Conservation (phyloP, 2,797 vertebrate genomes). For the Heterohyrax brucei region DNA sequence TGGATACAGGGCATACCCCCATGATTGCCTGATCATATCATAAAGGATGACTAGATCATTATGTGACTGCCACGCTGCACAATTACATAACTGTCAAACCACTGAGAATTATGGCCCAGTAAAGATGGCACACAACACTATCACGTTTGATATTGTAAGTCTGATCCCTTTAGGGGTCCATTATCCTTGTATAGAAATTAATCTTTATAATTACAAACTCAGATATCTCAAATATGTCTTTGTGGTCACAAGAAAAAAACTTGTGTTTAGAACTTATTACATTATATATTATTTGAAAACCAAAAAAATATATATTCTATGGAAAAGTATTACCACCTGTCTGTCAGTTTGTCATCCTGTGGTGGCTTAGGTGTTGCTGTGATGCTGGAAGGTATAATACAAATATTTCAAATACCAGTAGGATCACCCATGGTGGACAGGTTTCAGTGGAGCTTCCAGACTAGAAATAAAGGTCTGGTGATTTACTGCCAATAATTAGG, state of each 20-base stretch:
- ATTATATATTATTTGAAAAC: neutral
- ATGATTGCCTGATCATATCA: too few relatives aligned
- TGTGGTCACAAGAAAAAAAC: constrained; percentile 50
- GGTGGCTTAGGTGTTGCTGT: neutral
- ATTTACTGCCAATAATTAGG: neutral
- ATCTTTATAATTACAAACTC: constrained; percentile 14
- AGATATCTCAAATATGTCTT: constrained; percentile 33
- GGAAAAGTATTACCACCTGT: neutral
- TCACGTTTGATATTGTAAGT: neutral
- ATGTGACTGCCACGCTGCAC: too few relatives aligned
- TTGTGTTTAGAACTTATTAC: constrained; percentile 7
- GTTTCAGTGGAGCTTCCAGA: neutral
- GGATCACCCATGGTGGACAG: neutral
- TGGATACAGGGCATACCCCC: too few relatives aligned
- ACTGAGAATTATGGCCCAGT: too few relatives aligned
- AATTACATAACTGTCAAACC: too few relatives aligned
- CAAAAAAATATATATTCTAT: neutral
- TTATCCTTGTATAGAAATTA: constrained; percentile 39
- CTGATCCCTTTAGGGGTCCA: constrained; percentile 12
- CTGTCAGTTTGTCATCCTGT: neutral
- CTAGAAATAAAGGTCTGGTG: neutral
- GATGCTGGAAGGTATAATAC: neutral
- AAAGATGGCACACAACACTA: too few relatives aligned
- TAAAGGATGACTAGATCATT: too few relatives aligned
- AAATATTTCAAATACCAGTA: neutral